These are phyloP conservation scores for Arbacia lixula DNA, from an alignment of 53 echinoderm and acorn worm species.

Conservation along the genomic window DNA sequence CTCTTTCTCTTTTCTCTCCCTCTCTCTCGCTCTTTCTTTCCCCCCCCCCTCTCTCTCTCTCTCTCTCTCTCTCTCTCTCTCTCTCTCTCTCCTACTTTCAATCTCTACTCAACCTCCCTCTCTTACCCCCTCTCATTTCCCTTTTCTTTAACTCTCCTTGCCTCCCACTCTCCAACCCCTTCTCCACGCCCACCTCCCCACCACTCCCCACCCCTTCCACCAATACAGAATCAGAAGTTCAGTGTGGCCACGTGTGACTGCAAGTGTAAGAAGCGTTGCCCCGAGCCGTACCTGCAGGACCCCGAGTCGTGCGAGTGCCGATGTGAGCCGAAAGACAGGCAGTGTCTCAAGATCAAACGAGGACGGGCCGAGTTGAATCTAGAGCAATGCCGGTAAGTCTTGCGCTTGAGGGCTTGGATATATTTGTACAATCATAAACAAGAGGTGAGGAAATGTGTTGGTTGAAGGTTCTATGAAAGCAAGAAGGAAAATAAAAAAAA, in stretches of 20 bases:
- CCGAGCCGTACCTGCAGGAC: conserved; percentile 65
- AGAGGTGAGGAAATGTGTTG: too few relatives aligned
- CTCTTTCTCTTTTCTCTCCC: not conserved
- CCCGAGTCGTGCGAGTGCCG: conserved; percentile 69
- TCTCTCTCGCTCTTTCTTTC: not conserved
- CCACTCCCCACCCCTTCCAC: not conserved
- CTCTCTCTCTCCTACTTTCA: not conserved
- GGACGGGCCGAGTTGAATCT: conserved; percentile 7
- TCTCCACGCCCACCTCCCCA: not conserved
- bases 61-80: not conserved
- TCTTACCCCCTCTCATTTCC: not conserved
- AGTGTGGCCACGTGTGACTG: conserved; percentile 62
- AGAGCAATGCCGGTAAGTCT: conserved; percentile 46
- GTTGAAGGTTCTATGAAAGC: too few relatives aligned
- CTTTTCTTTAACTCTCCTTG: not conserved
- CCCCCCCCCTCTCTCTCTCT: not conserved
- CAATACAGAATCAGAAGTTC: conserved; percentile 28
- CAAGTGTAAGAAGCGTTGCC: conserved; percentile 73
- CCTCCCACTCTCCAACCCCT: not conserved
- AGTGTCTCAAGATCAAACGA: conserved; percentile 52
- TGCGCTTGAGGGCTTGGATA: not conserved
- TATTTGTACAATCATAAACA: too few relatives aligned
- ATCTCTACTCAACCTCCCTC: too few relatives aligned
- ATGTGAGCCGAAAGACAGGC: conserved; percentile 51
- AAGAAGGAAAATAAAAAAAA: too few relatives aligned